Conservation (phyloP, 2,113 vertebrate species). For the Leucopsar rothschildi region DNA sequence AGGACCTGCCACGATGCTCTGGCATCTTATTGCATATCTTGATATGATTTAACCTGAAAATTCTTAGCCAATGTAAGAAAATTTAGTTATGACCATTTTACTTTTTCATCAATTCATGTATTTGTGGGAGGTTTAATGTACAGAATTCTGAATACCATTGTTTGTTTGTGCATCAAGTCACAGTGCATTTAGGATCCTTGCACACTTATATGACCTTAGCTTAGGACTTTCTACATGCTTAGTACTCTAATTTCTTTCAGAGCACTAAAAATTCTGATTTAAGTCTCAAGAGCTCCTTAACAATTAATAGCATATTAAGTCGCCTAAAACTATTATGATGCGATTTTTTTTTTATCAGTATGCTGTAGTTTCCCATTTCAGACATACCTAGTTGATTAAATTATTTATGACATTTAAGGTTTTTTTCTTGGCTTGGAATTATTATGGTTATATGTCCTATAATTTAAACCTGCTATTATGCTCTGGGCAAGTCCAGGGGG, state of each 20-base stretch:
- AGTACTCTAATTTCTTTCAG: neutral
- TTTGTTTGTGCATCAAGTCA: neutral
- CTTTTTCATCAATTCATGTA: neutral
- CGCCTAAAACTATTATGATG: neutral
- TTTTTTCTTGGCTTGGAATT: neutral
- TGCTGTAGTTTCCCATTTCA: neutral
- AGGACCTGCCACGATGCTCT: rapidly evolving
- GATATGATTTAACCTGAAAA: neutral
- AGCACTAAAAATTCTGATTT: neutral
- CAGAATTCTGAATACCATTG: neutral
- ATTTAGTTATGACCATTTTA: neutral
- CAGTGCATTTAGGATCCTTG: neutral
- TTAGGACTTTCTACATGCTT: neutral
- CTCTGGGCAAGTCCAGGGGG: neutral
- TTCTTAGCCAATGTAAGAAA: neutral
- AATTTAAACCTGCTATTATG: neutral
- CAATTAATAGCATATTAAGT: neutral
- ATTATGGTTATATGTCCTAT: neutral
- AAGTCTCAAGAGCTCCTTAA: neutral
- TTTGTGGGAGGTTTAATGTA: neutral
- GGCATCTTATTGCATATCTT: neutral
- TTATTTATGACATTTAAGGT: neutral
- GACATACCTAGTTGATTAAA: neutral
- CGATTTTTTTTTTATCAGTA: neutral
- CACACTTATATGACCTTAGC: neutral